phyloP scores from a whole-genome alignment of 2,888 invertebrate genomes.

The Elaeidobius kamerunicus region DNA sequence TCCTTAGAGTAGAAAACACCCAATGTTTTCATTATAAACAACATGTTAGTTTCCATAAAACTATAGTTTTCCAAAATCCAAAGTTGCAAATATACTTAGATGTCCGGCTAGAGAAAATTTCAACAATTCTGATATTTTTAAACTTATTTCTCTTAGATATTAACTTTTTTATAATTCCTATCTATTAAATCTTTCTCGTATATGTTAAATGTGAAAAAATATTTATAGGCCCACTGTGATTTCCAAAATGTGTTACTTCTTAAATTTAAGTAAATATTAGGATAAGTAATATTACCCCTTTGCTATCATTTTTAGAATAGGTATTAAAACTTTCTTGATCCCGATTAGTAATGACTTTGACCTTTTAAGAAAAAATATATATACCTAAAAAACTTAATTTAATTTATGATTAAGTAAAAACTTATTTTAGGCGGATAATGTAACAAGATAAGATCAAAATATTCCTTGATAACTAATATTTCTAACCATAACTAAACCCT shows the following conservation, averaged over 20 bases:
- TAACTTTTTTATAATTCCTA: slow-evolving; percentile 16
- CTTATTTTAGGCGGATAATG: too few relatives aligned
- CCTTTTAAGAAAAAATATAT: too few relatives aligned
- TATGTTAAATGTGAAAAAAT: slow-evolving; percentile 26
- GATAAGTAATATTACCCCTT: slow-evolving; percentile 12
- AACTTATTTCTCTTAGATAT: slow-evolving; percentile 4
- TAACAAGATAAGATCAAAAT: too few relatives aligned
- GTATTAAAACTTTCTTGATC: slow-evolving; percentile 5
- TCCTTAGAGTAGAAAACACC: slow-evolving; percentile 23
- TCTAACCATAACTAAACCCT: too few relatives aligned
- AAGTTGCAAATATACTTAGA: too few relatives aligned
- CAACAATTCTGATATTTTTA: too few relatives aligned
- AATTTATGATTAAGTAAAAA: too few relatives aligned
- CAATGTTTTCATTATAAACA: slow-evolving; percentile 19
- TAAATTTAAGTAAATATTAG: slow-evolving; percentile 21
- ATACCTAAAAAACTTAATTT: too few relatives aligned
- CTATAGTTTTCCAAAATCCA: too few relatives aligned
- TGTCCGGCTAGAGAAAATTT: too few relatives aligned
- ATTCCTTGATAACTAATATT: too few relatives aligned
- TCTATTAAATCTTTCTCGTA: slow-evolving; percentile 4
- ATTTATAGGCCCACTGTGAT: slow-evolving; percentile 40
- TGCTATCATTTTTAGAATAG: slow-evolving; percentile 9
- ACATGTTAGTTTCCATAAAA: neutral
- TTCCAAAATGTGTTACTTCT: slow-evolving; percentile 34
- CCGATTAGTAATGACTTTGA: too few relatives aligned